Conservation (phyloP, 1,140 invertebrate species). For the Melitaea cinxia region DNA sequence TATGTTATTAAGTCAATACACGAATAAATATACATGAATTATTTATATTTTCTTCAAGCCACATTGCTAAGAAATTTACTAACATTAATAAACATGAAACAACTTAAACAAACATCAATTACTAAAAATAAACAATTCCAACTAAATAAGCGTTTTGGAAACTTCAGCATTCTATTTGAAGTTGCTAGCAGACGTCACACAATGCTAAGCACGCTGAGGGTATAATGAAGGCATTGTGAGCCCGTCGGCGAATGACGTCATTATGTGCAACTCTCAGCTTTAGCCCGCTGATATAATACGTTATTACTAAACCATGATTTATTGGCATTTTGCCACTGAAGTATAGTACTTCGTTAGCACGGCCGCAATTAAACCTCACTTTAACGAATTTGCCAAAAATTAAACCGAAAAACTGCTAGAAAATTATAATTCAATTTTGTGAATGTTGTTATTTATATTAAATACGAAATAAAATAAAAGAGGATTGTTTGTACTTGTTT, state of each 20-base stretch:
- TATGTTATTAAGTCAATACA: no score
- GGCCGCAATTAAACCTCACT: background rate
- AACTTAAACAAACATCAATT: background rate
- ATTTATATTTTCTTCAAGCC: no score
- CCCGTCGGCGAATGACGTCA: conserved; percentile 33
- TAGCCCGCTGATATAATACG: conserved; percentile 28
- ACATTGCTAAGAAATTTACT: background rate
- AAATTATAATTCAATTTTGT: no score
- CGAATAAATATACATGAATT: no score
- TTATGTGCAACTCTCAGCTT: conserved; percentile 34
- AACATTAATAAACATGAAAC: background rate
- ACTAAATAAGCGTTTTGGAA: conserved; percentile 2
- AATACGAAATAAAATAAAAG: no score
- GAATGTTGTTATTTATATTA: no score
- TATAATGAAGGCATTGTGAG: conserved; percentile 43
- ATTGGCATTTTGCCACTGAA: conserved; percentile 22
- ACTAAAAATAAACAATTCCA: background rate
- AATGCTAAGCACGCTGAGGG: conserved; percentile 35
- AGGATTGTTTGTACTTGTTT: no score
- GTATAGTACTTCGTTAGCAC: background rate
- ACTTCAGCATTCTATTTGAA: conserved; percentile 27
- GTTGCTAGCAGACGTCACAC: conserved; percentile 26
- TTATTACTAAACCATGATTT: conserved; percentile 31
- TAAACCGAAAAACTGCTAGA: no score
- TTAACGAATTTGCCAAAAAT: background rate